Conservation (phyloP, 2,797 vertebrate genomes). For the Nyctalus aviator region DNA sequence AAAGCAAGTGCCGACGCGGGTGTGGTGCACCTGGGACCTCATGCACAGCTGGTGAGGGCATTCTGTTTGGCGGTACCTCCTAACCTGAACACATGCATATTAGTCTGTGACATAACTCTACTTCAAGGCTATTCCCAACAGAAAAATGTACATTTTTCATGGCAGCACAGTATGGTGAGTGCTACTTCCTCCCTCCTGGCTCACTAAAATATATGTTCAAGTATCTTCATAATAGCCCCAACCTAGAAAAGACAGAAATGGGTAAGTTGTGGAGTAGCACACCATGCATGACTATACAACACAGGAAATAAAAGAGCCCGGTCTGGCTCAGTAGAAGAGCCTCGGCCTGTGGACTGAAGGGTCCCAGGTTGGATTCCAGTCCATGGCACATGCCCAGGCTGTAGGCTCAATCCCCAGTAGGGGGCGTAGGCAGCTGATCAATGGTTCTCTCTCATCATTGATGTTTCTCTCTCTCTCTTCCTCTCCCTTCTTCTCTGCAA, state of each 20-base stretch:
- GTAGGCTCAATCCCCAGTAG: no score
- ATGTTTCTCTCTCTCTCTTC: no score
- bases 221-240: background rate
- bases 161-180: no score
- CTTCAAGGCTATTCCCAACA: background rate
- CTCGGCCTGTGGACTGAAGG: no score
- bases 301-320: background rate
- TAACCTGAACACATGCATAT: background rate
- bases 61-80: background rate
- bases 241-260: background rate
- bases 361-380: no score
- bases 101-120: background rate
- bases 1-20: background rate
- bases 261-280: background rate
- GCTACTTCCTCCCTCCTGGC: no score
- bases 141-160: background rate
- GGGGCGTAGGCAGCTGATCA: no score
- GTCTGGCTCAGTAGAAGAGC: no score
- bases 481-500: no score
- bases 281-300: accelerated
- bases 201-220: background rate
- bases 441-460: no score
- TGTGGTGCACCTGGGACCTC: background rate
- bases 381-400: no score
- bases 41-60: background rate